Percentiles rank a stretch among this genome's conserved stretches.
Evolutionary conservation across 2,113 vertebrate genomes (phyloP).

Genomic region (Dromiciops gliroides): DNA sequence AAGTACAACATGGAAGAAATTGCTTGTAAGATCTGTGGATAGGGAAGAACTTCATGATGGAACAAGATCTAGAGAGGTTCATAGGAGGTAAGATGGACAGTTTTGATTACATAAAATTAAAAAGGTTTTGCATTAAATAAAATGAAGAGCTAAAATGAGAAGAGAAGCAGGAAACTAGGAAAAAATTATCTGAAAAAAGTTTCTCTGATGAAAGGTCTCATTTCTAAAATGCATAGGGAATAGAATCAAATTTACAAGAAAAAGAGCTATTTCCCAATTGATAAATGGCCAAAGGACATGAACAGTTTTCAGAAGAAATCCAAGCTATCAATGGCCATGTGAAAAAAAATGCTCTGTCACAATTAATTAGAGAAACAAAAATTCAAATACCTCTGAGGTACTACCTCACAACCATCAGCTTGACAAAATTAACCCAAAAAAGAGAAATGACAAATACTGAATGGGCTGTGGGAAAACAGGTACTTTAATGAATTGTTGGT

Average conservation of each 20-base stretch:
- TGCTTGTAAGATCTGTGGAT: not conserved
- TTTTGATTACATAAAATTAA: not conserved
- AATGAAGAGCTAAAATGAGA: not conserved
- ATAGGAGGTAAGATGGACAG: not conserved
- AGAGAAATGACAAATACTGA: not conserved
- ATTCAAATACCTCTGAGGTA: not conserved
- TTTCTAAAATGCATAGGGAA: not conserved
- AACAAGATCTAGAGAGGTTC: not conserved
- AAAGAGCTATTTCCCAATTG: too few relatives aligned
- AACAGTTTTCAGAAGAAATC: not conserved
- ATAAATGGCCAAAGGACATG: not conserved
- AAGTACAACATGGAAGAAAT: not conserved
- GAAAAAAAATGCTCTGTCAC: not conserved
- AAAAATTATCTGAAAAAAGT: not conserved
- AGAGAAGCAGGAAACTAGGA: not conserved
- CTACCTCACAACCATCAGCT: not conserved
- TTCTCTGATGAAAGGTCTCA: not conserved
- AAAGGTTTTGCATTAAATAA: not conserved
- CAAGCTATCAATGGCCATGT: not conserved
- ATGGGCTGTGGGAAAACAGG: not conserved
- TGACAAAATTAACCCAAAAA: not conserved
- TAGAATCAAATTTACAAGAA: not conserved
- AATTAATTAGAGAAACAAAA: not conserved
- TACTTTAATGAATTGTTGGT: not conserved
- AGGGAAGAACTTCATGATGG: not conserved